Percentiles rank a stretch among this genome's conserved stretches.
phyloP scores from a whole-genome alignment of 2,113 vertebrate species.

The Sula dactylatra region DNA sequence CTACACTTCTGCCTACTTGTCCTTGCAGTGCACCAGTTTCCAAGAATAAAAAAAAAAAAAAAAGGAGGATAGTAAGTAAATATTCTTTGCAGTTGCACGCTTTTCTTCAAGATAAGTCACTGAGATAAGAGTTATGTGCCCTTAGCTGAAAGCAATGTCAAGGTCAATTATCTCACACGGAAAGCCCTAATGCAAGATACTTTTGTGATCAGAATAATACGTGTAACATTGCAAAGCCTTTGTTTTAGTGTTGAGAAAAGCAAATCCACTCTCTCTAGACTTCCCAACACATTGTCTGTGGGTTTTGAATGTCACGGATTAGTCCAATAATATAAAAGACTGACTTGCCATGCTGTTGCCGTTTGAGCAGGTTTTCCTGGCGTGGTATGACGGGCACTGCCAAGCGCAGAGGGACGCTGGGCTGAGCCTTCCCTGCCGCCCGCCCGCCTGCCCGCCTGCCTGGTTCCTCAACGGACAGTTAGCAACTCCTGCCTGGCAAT shows the following conservation, averaged over 20 bases:
- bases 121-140: slow-evolving; percentile 57
- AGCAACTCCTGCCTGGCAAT: background rate
- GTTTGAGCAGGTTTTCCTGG: background rate
- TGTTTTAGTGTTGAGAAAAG: slow-evolving; percentile 57
- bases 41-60: slow-evolving; percentile 30
- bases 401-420: background rate
- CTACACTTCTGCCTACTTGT: slow-evolving; percentile 34
- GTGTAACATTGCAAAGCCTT: slow-evolving; percentile 41
- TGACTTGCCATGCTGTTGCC: background rate
- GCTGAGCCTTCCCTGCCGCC: background rate
- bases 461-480: rapidly evolving
- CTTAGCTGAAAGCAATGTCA: slow-evolving; percentile 68
- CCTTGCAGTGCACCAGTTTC: slow-evolving; percentile 36
- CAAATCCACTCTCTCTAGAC: slow-evolving; percentile 33
- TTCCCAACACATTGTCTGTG: background rate
- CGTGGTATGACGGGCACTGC: rapidly evolving
- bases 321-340: background rate
- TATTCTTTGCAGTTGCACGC: slow-evolving; percentile 27
- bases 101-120: slow-evolving; percentile 64
- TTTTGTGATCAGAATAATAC: slow-evolving; percentile 65
- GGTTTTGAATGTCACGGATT: background rate
- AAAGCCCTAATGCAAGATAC: slow-evolving; percentile 67
- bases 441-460: background rate
- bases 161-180: slow-evolving; percentile 73
- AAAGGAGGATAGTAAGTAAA: slow-evolving; percentile 52